Evolutionary conservation across 2,888 invertebrate species (phyloP), one percentile per base, ranked within the genome.

Genomic region (Mythimna lalbum): DNA sequence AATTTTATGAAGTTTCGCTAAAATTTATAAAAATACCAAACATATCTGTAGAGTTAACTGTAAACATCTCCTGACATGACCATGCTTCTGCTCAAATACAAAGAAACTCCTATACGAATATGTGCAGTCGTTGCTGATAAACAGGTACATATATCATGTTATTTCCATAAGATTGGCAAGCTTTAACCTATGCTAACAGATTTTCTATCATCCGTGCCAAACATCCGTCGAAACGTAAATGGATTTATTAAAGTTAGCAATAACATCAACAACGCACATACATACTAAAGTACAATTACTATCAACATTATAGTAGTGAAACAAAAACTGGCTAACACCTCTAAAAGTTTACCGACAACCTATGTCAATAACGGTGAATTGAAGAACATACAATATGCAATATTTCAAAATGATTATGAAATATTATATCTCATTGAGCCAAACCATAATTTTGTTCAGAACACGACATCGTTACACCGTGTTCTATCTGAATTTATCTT

Each of bases 161-260:
- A 69, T 74, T 78, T 70, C 66, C 61, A 70, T 64, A 55, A 49
- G 50, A 70, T 62, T 62, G 50, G 62, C 67, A 39, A 69, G 56
- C 62, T 70, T 61, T 52, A 73, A 65, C 52, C 69, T 70, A 70
- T 65, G 75, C 78, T 80, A 79, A 75, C 76, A 76, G 36, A 80
- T 70, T 70, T 56, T 52, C 23, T 59, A 75, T 64, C 49, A 69
- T 9, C 67, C 47, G 62, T 71, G 76, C 80, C 80, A 79, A 79
- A 52, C 27, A 14, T 47, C 23, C 43, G n/a, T 65, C 60, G 47
- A 62, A 69, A 69, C 49, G 53, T 66, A 47, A 59, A 52, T 27
- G 36, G 59, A 59, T 27, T 31, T 65, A 72, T 52, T 59, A 27
- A 63, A 76, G 27, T 31, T 57, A 49, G 19, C 52, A 55, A 59